phyloP scores from a whole-genome alignment of 2,797 vertebrate species.

The Sebastiscus tertius region DNA sequence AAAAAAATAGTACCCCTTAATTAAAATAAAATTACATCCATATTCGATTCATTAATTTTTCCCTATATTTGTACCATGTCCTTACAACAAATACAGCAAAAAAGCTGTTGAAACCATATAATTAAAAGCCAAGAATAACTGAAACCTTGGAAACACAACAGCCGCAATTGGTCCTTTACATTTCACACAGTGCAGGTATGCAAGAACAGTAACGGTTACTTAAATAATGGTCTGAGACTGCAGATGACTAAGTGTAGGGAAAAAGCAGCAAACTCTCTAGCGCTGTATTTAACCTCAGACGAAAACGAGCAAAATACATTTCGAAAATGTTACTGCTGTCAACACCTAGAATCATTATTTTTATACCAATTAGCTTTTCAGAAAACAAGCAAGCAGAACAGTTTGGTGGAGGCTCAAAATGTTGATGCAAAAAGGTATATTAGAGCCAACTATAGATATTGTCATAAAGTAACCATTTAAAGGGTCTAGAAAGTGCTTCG shows the following conservation, averaged over 20 bases:
- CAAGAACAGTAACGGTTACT: slow-evolving; percentile 8
- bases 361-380: slow-evolving; percentile 29
- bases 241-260: background rate
- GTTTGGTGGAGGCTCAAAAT: background rate
- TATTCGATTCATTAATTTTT: slow-evolving; percentile 2
- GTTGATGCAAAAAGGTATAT: slow-evolving; percentile 8
- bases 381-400: slow-evolving; percentile 23
- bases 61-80: background rate
- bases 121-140: slow-evolving; percentile 33
- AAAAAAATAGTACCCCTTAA: slow-evolving; percentile 13
- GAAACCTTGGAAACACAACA: slow-evolving; percentile 30
- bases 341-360: slow-evolving; percentile 24
- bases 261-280: slow-evolving; percentile 3
- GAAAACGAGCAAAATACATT: slow-evolving; percentile 26
- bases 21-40: slow-evolving; percentile 43
- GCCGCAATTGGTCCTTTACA: slow-evolving; percentile 47
- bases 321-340: slow-evolving; percentile 24
- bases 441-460: slow-evolving; percentile 4
- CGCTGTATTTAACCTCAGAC: slow-evolving; percentile 22
- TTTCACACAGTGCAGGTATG: slow-evolving; percentile 34
- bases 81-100: slow-evolving; percentile 28
- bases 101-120: slow-evolving; percentile 23
- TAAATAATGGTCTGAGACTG: slow-evolving; percentile 20
- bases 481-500: slow-evolving; percentile 42
- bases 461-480: slow-evolving; percentile 13